Conservation (phyloP, 1,140 invertebrate genomes). For the Myzus persicae region DNA sequence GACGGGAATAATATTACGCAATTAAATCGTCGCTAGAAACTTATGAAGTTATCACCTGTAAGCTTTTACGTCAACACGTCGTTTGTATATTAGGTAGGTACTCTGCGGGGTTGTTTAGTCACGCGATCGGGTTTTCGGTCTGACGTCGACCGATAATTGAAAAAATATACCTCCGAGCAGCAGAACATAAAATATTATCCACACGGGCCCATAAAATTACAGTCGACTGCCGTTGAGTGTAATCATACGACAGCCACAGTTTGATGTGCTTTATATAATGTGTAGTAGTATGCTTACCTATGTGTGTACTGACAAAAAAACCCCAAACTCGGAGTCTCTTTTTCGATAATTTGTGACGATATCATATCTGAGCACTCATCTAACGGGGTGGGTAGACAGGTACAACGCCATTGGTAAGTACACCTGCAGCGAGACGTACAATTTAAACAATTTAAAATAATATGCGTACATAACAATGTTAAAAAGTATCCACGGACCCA, state of each 20-base stretch:
- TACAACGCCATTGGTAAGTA: not conserved
- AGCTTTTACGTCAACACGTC: not conserved
- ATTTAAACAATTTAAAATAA: slow-evolving; percentile 4
- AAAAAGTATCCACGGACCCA: not conserved
- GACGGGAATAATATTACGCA: not conserved
- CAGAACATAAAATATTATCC: not conserved
- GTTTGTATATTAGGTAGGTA: not conserved
- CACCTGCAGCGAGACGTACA: not conserved
- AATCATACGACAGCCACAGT: not conserved
- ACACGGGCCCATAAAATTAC: not conserved
- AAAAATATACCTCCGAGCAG: not conserved
- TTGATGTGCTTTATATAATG: not conserved
- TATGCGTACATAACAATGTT: not conserved
- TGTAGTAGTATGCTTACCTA: no score
- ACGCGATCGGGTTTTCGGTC: not conserved
- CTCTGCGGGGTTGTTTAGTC: not conserved
- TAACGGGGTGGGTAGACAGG: not conserved
- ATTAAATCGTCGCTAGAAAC: not conserved
- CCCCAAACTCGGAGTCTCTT: not conserved
- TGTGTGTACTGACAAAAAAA: not conserved
- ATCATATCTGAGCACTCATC: not conserved
- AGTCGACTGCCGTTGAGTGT: not conserved
- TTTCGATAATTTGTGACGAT: not conserved
- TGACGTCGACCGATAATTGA: not conserved
- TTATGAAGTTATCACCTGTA: not conserved